Evolutionary conservation across 2,888 invertebrate genomes (phyloP).

Genomic region (Lysandra bellargus): DNA sequence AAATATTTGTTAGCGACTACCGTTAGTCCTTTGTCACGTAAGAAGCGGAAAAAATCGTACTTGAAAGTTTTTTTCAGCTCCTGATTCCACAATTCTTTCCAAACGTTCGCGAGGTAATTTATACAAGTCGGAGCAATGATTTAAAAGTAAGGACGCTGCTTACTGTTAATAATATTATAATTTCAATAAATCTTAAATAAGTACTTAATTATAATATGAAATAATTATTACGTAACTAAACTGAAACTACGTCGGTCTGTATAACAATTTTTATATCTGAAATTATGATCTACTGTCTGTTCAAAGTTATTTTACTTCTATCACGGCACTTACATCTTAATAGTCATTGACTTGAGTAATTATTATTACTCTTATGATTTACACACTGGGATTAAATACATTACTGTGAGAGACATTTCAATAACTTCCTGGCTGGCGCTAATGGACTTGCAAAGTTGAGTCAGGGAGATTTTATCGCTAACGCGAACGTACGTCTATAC

Average conservation of each 20-base stretch:
- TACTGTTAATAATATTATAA: neutral
- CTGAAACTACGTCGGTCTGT: neutral
- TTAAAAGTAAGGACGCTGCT: neutral
- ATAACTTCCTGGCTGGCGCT: neutral
- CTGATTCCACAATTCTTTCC: neutral
- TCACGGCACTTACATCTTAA: neutral
- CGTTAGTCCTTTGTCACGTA: constrained; percentile 2
- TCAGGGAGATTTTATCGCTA: neutral
- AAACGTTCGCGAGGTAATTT: constrained; percentile 19
- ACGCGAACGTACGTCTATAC: neutral
- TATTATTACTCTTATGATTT: neutral
- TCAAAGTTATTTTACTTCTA: neutral
- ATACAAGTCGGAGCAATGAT: constrained; percentile 10
- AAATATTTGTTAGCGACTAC: neutral
- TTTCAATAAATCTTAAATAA: neutral
- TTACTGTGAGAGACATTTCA: neutral
- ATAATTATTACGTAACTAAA: no score
- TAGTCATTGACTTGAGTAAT: no score
- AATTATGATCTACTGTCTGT: neutral
- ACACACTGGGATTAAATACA: neutral
- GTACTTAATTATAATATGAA: no score
- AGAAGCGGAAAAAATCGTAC: neutral
- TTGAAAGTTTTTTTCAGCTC: constrained; percentile 9
- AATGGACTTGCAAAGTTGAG: neutral
- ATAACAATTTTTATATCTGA: neutral